Evolutionary conservation across 2,113 vertebrate species (phyloP).

Genomic region (Odontesthes bonariensis): DNA sequence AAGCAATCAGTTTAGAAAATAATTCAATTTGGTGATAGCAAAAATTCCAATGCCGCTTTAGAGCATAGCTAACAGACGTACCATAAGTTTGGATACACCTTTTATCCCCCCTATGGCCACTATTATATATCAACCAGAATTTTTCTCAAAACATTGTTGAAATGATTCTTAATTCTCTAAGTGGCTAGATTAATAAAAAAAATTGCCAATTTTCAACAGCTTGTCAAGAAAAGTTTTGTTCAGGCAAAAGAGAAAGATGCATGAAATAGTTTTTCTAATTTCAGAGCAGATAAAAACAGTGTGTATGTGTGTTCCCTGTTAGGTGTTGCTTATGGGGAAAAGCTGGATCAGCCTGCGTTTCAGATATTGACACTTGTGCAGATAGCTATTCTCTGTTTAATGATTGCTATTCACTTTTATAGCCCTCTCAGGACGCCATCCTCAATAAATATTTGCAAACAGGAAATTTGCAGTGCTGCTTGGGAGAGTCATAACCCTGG

Average conservation of each 20-base stretch:
- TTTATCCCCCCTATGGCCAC: no score
- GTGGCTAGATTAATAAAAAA: no score
- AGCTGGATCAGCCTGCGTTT: slow-evolving; percentile 44
- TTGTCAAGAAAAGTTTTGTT: no score
- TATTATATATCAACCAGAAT: no score
- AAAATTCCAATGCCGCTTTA: not conserved
- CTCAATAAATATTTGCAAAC: slow-evolving; percentile 82
- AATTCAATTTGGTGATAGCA: slow-evolving; percentile 18
- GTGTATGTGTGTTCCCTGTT: not conserved
- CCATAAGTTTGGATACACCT: no score
- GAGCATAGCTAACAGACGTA: not conserved
- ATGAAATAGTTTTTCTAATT: no score
- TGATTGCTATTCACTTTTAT: slow-evolving; percentile 79
- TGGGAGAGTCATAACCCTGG: slow-evolving; percentile 78
- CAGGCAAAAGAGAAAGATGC: no score
- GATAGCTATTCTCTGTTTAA: slow-evolving; percentile 76
- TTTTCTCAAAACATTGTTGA: no score
- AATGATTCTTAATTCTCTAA: no score
- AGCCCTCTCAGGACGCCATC: slow-evolving; percentile 74
- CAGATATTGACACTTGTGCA: slow-evolving; percentile 76
- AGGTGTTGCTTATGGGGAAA: slow-evolving; percentile 10
- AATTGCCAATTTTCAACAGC: no score
- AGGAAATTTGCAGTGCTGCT: slow-evolving; percentile 79
- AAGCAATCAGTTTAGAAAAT: slow-evolving; percentile 34
- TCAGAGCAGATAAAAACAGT: not conserved